Conservation (phyloP, 2,797 vertebrate genomes). For the Gymnoscopelus braueri region DNA sequence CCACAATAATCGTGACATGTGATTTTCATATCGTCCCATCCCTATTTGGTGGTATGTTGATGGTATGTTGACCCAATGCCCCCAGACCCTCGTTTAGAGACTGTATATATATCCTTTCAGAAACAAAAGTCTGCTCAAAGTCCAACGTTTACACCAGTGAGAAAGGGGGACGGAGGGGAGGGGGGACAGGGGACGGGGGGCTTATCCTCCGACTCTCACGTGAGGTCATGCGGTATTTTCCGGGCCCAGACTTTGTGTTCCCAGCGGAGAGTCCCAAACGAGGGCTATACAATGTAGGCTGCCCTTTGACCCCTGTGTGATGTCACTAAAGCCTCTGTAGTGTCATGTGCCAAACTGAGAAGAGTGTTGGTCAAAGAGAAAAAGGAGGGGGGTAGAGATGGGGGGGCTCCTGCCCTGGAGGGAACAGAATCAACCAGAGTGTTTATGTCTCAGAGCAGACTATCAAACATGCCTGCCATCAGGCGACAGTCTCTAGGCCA, state of each 20-base stretch:
- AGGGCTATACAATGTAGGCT: slow-evolving; percentile 16
- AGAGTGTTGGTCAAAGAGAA: no score
- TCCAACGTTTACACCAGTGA: slow-evolving; percentile 14
- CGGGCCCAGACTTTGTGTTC: slow-evolving; percentile 26
- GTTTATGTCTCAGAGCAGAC: background rate
- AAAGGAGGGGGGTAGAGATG: background rate
- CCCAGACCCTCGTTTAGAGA: no score
- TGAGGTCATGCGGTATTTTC: slow-evolving; percentile 9
- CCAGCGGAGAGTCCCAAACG: slow-evolving; percentile 16
- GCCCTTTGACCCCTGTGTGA: slow-evolving; percentile 27
- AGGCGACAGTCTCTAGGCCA: no score
- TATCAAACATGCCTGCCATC: no score
- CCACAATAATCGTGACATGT: no score
- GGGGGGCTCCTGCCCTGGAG: background rate
- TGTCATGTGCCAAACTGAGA: slow-evolving; percentile 5
- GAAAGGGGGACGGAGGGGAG: slow-evolving; percentile 1
- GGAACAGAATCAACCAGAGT: slow-evolving; percentile 6
- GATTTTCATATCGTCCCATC: no score
- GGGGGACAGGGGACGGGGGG: slow-evolving; percentile 4
- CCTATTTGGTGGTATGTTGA: no score
- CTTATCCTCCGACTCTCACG: background rate
- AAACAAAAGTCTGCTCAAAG: background rate
- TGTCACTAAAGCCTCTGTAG: slow-evolving; percentile 7
- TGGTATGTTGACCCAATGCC: no score
- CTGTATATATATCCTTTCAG: no score